These are phyloP conservation scores for Lepilemur ruficaudatus DNA, from an alignment of 2,797 vertebrate species.

Conservation along the genomic window DNA sequence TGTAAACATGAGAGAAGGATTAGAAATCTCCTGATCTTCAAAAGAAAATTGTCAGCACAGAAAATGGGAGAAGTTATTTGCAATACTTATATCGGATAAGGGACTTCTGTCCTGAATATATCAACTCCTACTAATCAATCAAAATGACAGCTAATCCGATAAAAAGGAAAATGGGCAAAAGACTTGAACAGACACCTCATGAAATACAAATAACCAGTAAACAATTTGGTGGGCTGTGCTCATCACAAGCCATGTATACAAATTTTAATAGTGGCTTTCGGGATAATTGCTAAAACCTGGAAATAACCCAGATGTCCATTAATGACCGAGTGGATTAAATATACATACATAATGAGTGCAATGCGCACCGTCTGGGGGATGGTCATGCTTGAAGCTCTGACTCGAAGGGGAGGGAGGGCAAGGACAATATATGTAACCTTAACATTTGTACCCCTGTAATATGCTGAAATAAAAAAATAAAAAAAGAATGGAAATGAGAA, in stretches of 20 bases:
- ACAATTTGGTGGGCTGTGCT: not conserved
- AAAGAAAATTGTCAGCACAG: not conserved
- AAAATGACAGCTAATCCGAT: not conserved
- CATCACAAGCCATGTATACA: not conserved
- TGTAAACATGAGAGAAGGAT: not conserved
- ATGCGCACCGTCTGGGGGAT: too few relatives aligned
- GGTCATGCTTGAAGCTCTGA: too few relatives aligned
- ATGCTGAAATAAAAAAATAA: too few relatives aligned
- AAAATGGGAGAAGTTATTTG: not conserved
- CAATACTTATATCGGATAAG: not conserved
- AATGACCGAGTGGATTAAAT: not conserved
- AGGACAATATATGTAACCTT: too few relatives aligned
- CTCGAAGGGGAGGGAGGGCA: too few relatives aligned
- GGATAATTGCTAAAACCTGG: slow-evolving; percentile 9
- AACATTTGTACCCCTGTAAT: too few relatives aligned
- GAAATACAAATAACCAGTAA: not conserved
- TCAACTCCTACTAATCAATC: not conserved
- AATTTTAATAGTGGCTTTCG: not conserved
- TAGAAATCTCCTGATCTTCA: not conserved
- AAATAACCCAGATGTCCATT: not conserved
- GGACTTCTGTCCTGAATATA: not conserved
- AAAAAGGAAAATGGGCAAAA: not conserved
- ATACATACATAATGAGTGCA: too few relatives aligned
- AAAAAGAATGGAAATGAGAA: not conserved
- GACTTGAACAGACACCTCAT: not conserved